phyloP scores from a whole-genome alignment of 2,113 vertebrate genomes.

The Nicator chloris region DNA sequence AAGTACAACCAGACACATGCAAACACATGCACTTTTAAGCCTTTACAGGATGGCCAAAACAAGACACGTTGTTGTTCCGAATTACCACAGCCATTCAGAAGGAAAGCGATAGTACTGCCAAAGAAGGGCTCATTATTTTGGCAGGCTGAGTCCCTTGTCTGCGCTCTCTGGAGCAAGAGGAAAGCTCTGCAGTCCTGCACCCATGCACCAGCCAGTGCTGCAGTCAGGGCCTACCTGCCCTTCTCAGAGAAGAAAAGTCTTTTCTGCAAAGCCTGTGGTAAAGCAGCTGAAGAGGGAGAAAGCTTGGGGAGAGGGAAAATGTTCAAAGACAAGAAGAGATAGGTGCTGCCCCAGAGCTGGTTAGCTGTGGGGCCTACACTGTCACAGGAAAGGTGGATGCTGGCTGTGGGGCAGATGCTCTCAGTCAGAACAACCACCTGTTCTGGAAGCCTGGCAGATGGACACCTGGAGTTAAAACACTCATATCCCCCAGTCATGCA shows the following conservation, averaged over 20 bases:
- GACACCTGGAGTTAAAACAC: neutral
- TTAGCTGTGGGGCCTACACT: neutral
- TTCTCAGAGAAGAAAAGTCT: neutral
- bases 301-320: rapidly evolving
- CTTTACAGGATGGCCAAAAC: neutral
- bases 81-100: neutral
- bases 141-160: neutral
- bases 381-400: neutral
- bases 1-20: neutral
- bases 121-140: neutral
- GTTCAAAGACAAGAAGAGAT: neutral
- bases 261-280: neutral
- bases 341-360: neutral
- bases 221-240: neutral
- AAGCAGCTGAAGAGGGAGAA: neutral
- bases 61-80: neutral
- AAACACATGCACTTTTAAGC: neutral
- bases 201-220: neutral
- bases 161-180: neutral
- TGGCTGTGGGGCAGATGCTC: neutral
- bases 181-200: neutral
- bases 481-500: neutral
- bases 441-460: neutral
- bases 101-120: neutral
- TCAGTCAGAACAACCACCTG: rapidly evolving